Conservation (phyloP, 2,113 vertebrate species). For the Solea solea region DNA sequence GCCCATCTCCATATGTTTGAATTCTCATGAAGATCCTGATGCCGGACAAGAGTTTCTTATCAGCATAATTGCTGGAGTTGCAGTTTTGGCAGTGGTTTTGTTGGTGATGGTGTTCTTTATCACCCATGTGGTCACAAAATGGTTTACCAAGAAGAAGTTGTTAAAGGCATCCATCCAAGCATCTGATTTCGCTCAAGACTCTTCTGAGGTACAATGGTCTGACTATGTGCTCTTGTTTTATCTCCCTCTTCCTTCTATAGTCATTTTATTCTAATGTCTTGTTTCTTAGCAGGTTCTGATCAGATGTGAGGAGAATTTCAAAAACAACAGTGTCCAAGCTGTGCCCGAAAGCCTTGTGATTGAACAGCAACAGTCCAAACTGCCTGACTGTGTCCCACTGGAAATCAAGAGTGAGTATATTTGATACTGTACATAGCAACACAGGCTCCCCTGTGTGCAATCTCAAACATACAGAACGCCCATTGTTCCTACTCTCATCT, state of each 20-base stretch:
- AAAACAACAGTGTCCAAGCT: not conserved
- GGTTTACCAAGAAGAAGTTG: slow-evolving; percentile 21
- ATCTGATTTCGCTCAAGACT: not conserved
- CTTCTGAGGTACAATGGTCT: slow-evolving; percentile 32
- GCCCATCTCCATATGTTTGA: not conserved
- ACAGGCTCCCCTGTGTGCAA: not conserved
- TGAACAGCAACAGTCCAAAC: slow-evolving; percentile 36
- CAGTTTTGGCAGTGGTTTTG: not conserved
- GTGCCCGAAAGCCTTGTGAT: not conserved
- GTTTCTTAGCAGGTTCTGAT: slow-evolving; percentile 35
- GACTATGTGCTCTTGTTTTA: not conserved
- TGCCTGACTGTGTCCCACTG: slow-evolving; percentile 78
- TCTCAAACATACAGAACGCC: slow-evolving; percentile 18
- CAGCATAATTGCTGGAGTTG: slow-evolving; percentile 1
- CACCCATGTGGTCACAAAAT: slow-evolving; percentile 49
- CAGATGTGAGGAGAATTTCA: not conserved
- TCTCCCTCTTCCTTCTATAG: not conserved
- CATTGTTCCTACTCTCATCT: slow-evolving; percentile 28
- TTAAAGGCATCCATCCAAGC: not conserved
- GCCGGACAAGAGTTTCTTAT: accelerated
- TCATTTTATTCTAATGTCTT: not conserved
- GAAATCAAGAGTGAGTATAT: slow-evolving; percentile 77
- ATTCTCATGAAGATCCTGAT: not conserved
- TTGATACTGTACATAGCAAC: not conserved
- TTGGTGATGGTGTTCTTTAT: slow-evolving; percentile 7